A percentile compares a stretch with the other conserved stretches of the same genome.
Evolutionary conservation across 2,113 vertebrate species (phyloP).

Genomic region (Sinocyclocheilus maitianheensis): DNA sequence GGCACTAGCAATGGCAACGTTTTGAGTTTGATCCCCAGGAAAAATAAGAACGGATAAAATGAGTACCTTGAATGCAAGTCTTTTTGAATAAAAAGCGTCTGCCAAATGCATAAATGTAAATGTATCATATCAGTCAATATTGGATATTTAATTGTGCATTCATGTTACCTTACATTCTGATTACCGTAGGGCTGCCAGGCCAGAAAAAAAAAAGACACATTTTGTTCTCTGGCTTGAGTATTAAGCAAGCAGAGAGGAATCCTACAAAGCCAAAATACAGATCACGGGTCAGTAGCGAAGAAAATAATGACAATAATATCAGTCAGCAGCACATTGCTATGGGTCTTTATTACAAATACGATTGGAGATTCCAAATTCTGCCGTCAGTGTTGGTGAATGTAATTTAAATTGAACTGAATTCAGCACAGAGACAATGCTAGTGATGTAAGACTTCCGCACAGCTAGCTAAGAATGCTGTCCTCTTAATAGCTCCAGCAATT

Average conservation of each 20-base stretch:
- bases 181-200: neutral
- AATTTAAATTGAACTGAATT: constrained; percentile 29
- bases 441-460: constrained; percentile 24
- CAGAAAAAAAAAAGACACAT: neutral
- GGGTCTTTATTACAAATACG: constrained; percentile 11
- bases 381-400: neutral
- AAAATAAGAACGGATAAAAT: too few species aligned
- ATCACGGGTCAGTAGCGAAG: neutral
- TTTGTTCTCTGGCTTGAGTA: constrained; percentile 11
- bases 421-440: constrained; percentile 27
- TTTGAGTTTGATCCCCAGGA: too few species aligned
- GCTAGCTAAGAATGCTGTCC: constrained; percentile 11
- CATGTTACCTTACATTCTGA: too few species aligned
- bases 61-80: too few species aligned
- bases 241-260: constrained; percentile 11
- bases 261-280: neutral
- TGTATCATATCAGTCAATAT: too few species aligned
- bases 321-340: constrained; percentile 1
- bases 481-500: constrained; percentile 40
- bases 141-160: too few species aligned
- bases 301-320: constrained; percentile 31
- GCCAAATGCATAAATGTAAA: too few species aligned
- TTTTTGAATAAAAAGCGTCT: too few species aligned
- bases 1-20: too few species aligned
- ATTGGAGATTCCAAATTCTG: neutral